These are phyloP conservation scores for Peromyscus californicus DNA, from an alignment of 2,113 vertebrate genomes.

Conservation along the genomic window DNA sequence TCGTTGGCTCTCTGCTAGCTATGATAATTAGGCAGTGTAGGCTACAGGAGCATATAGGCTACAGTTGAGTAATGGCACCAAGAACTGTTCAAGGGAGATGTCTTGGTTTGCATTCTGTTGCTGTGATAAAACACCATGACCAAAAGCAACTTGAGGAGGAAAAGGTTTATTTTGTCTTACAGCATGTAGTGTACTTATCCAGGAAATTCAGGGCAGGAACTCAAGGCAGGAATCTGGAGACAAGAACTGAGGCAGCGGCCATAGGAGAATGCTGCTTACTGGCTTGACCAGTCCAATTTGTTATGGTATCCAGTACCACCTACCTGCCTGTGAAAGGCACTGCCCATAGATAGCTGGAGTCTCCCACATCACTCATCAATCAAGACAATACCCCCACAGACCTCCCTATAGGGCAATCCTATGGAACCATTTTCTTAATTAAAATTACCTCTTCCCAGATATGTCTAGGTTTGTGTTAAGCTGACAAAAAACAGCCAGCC, in stretches of 20 bases:
- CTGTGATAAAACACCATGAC: not conserved
- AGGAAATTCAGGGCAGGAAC: not conserved
- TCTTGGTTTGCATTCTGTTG: not conserved
- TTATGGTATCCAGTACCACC: not conserved
- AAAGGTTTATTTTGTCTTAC: not conserved
- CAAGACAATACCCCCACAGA: too few species aligned
- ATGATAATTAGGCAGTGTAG: slow-evolving; percentile 1
- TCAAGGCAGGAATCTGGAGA: not conserved
- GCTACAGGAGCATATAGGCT: not conserved
- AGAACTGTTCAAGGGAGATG: not conserved
- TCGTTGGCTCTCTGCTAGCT: not conserved
- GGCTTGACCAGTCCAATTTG: too few species aligned
- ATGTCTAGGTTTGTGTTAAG: not conserved
- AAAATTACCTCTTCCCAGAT: not conserved
- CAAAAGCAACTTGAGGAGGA: not conserved
- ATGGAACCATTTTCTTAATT: not conserved
- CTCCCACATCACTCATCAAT: not conserved
- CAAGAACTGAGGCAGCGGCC: not conserved
- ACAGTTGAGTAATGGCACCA: not conserved
- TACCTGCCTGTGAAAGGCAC: not conserved
- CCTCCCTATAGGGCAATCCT: too few species aligned
- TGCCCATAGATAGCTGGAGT: too few species aligned
- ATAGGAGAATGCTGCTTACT: too few species aligned
- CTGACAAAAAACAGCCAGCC: not conserved
- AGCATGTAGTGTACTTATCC: not conserved